Evolutionary conservation across 2,888 invertebrate genomes (phyloP).

Genomic region (Alloplasta piceator): DNA sequence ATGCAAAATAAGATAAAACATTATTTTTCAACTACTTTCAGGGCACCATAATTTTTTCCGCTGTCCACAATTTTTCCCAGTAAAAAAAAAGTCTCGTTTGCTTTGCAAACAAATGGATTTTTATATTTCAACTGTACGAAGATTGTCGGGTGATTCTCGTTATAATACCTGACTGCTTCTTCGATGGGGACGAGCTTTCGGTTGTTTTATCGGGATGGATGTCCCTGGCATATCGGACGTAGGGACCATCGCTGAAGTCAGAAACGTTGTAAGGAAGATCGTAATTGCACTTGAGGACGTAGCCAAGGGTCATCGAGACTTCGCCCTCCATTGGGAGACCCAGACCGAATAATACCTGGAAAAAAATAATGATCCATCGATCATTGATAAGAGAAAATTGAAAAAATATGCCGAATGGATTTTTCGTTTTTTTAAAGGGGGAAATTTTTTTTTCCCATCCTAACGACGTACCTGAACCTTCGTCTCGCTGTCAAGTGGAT

Average conservation of each 20-base stretch:
- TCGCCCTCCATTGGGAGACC: constrained; percentile 87
- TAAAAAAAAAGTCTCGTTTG: too few species aligned
- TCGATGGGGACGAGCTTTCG: constrained; percentile 22
- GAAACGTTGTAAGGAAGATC: constrained; percentile 87
- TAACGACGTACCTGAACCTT: constrained; percentile 74
- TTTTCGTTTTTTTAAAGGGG: neutral
- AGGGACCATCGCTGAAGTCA: constrained; percentile 84
- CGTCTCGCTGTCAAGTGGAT: constrained; percentile 76
- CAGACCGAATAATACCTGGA: constrained; percentile 87
- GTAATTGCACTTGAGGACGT: constrained; percentile 88
- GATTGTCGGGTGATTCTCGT: constrained; percentile 1
- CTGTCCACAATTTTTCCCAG: too few species aligned
- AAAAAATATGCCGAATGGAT: constrained; percentile 13
- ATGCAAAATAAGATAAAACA: too few species aligned
- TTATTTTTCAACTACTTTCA: too few species aligned
- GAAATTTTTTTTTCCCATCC: neutral
- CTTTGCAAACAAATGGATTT: too few species aligned
- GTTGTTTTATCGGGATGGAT: constrained; percentile 31
- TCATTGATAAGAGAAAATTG: constrained; percentile 60
- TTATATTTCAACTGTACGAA: neutral
- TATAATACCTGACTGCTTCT: constrained; percentile 61
- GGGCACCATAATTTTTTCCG: too few species aligned
- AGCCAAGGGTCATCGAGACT: constrained; percentile 87
- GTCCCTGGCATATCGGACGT: constrained; percentile 69
- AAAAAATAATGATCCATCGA: neutral